These are phyloP conservation scores for Agonopterix subpropinquella DNA, from an alignment of 2,888 invertebrate species.

Conservation along the genomic window DNA sequence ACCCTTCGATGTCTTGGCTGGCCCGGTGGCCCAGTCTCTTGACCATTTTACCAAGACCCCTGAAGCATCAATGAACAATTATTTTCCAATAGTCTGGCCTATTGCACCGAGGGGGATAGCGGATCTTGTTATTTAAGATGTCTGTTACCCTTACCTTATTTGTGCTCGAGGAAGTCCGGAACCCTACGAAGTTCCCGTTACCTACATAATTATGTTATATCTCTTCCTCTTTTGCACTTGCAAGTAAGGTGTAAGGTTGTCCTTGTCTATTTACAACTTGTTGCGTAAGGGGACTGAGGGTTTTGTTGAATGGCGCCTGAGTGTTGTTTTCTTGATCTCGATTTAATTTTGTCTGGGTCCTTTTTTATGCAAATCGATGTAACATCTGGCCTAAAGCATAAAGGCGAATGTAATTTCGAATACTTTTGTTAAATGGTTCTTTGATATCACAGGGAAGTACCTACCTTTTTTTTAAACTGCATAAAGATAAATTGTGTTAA, in stretches of 20 bases:
- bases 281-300: conserved; percentile 42
- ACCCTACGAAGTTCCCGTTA: conserved; percentile 53
- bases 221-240: conserved; percentile 28
- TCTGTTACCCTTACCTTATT: conserved; percentile 28
- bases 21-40: conserved; percentile 54
- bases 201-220: conserved; percentile 21
- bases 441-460: background rate
- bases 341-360: conserved; percentile 26
- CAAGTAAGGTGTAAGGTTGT: conserved; percentile 16
- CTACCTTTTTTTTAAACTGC: background rate
- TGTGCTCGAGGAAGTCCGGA: conserved; percentile 48
- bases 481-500: no score
- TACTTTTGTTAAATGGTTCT: background rate
- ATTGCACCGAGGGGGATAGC: conserved; percentile 24
- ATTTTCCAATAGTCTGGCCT: conserved; percentile 14
- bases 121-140: conserved; percentile 39
- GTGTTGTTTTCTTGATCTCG: conserved; percentile 35
- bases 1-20: conserved; percentile 8
- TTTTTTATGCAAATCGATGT: conserved; percentile 35
- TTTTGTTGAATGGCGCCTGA: conserved; percentile 31
- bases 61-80: conserved; percentile 25
- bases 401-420: background rate
- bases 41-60: conserved; percentile 27
- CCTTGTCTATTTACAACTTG: conserved; percentile 32
- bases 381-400: conserved; percentile 24